A percentile compares a stretch with the other conserved stretches of the same genome.
Conservation (phyloP, 1,140 invertebrate genomes). For the Manduca sexta region DNA sequence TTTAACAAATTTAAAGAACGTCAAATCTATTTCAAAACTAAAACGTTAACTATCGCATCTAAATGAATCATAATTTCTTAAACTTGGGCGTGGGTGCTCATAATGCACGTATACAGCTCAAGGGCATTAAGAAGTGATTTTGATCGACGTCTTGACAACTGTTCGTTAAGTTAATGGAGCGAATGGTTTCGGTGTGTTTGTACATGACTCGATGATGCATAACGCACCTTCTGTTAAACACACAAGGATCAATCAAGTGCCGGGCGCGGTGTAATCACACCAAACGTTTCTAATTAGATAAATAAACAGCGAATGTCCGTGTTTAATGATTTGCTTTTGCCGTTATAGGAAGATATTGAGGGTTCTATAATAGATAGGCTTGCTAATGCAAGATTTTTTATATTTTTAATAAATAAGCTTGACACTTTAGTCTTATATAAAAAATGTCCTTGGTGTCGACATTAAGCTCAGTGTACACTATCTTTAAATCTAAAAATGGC, state of each 20-base stretch:
- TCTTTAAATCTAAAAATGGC: too few relatives aligned
- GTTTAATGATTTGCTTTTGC: neutral
- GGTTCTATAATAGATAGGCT: too few relatives aligned
- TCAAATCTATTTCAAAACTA: too few relatives aligned
- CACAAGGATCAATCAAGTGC: slow-evolving; percentile 20
- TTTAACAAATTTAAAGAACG: too few relatives aligned
- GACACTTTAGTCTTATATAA: too few relatives aligned
- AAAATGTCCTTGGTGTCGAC: too few relatives aligned
- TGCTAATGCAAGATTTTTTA: too few relatives aligned
- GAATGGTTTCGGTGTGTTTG: slow-evolving; percentile 47
- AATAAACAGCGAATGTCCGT: slow-evolving; percentile 3
- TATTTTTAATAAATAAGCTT: too few relatives aligned
- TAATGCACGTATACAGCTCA: slow-evolving; percentile 37
- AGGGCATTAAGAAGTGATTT: slow-evolving; percentile 57
- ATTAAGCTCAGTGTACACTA: too few relatives aligned
- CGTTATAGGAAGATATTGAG: neutral
- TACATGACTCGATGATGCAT: slow-evolving; percentile 30
- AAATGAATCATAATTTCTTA: too few relatives aligned
- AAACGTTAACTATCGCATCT: too few relatives aligned
- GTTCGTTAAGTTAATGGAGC: slow-evolving; percentile 68
- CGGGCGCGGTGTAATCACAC: slow-evolving; percentile 7
- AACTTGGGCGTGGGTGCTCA: slow-evolving; percentile 47
- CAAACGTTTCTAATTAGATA: slow-evolving; percentile 9
- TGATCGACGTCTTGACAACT: slow-evolving; percentile 70
- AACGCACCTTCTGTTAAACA: slow-evolving; percentile 13